Base-by-base conservation (phyloP, 2,113 vertebrate genomes). In the Syngnathus floridae region DNA sequence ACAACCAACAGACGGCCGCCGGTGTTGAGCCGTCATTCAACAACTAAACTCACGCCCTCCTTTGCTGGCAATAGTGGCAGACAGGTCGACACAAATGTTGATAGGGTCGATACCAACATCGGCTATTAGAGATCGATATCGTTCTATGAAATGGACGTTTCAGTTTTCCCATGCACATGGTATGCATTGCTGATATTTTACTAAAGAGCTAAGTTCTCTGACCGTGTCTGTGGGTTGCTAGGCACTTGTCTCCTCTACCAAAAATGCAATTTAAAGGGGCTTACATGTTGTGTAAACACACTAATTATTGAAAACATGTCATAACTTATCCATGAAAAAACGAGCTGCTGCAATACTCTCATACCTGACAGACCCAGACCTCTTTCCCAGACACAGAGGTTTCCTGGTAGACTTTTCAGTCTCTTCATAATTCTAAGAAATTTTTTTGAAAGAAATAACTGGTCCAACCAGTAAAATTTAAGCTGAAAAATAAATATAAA, bases 1-100 rank as follows among this genome's bases (percentile, higher is more conserved):
- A 38, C 80, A 76, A 84, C 66, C 75, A 77, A 77, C 77, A 71
- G 52, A 77, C 55, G 62, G 58, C 40, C 68, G 57, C 57, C 36
- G 16, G 36, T 38, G 19, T n/a, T n/a, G 38, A 62, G 43, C 74
- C 70, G 79, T 81, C 77, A 82, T 81, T 82, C 75, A 82, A 46
- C 67, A 64, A 65, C 64, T 73, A 72, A 31, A 17, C 36, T 74
- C 62, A 78, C 82, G 69, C 84, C 85, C 75, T 70, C 48, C 54
- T 40, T 40, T 41, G 54, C 61, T 62, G 46, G 70, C 70, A 60
- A 72, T 64, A 41, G 52, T 16, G 14, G 13, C 8, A 26, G 54
- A 13, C 1, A 13, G 54, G 2, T 17, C 54, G 54, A 56, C 8
- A 12, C 54, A 35, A 56, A 14, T 5, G 3, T 31, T 31, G 14